phyloP scores from a whole-genome alignment of 2,888 invertebrate species.

The Germaria angustata region DNA sequence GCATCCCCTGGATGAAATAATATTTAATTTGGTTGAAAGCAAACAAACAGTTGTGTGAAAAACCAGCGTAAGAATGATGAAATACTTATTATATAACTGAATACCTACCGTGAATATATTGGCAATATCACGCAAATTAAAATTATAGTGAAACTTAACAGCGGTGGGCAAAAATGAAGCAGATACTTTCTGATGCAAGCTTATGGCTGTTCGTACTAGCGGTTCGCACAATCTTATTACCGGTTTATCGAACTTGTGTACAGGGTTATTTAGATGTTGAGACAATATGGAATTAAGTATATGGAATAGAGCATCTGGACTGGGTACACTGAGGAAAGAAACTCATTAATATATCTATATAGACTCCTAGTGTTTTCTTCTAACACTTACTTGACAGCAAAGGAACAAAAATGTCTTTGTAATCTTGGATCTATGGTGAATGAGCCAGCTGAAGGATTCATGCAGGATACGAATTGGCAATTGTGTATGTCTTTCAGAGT shows the following conservation, averaged over 20 bases:
- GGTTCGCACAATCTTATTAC: constrained; percentile 83
- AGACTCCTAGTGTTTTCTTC: background rate
- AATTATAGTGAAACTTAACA: constrained; percentile 96
- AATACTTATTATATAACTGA: background rate
- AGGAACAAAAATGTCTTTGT: constrained; percentile 92
- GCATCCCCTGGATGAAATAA: constrained; percentile 84
- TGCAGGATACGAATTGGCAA: constrained; percentile 95
- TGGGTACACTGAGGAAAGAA: constrained; percentile 86
- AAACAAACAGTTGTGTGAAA: too few species aligned
- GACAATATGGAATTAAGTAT: constrained; percentile 92
- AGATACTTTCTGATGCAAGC: constrained; percentile 88
- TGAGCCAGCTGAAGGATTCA: constrained; percentile 98
- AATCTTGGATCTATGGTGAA: constrained; percentile 95
- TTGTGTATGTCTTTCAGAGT: constrained; percentile 94
- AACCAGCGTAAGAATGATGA: too few species aligned
- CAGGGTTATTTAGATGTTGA: constrained; percentile 86
- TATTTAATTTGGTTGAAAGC: background rate
- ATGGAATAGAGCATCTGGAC: constrained; percentile 88
- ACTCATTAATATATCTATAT: background rate
- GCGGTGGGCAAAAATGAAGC: constrained; percentile 94
- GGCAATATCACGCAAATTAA: constrained; percentile 94
- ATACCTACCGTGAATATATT: constrained; percentile 93
- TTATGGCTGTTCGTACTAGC: constrained; percentile 87
- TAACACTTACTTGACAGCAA: constrained; percentile 86
- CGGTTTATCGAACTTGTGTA: constrained; percentile 84